phyloP scores from a whole-genome alignment of 2,113 vertebrate species.

The Anas platyrhynchos region DNA sequence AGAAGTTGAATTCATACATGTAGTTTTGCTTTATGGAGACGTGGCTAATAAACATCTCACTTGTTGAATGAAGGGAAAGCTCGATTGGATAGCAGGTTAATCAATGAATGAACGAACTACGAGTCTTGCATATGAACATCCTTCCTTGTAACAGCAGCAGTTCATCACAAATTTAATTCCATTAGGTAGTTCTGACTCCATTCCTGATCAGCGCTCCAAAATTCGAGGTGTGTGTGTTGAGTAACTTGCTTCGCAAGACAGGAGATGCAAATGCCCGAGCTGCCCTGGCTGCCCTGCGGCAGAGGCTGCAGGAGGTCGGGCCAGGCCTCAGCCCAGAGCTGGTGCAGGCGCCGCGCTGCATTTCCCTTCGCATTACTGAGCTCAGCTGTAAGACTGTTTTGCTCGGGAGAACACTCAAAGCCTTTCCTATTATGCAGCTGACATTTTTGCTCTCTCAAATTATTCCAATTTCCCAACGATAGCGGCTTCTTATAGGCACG shows the following conservation, averaged over 20 bases:
- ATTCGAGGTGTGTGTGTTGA: background rate
- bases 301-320: background rate
- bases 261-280: background rate
- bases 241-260: background rate
- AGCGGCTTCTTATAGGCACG: background rate
- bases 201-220: background rate
- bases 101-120: background rate
- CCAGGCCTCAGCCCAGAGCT: background rate
- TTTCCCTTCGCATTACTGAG: background rate
- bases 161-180: background rate
- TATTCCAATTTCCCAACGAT: background rate
- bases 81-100: background rate
- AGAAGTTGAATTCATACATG: background rate
- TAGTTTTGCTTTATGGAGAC: background rate
- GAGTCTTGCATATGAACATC: background rate
- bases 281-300: background rate
- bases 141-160: background rate
- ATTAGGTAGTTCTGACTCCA: background rate
- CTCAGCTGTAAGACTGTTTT: background rate
- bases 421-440: background rate
- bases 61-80: background rate
- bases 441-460: background rate
- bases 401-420: background rate
- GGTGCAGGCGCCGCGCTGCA: accelerated
- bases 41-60: background rate